Percentiles rank a stretch among this genome's conserved stretches.
These are phyloP conservation scores for Cephus rjabovi DNA, from an alignment of 2,888 invertebrate species.

Conservation along the genomic window DNA sequence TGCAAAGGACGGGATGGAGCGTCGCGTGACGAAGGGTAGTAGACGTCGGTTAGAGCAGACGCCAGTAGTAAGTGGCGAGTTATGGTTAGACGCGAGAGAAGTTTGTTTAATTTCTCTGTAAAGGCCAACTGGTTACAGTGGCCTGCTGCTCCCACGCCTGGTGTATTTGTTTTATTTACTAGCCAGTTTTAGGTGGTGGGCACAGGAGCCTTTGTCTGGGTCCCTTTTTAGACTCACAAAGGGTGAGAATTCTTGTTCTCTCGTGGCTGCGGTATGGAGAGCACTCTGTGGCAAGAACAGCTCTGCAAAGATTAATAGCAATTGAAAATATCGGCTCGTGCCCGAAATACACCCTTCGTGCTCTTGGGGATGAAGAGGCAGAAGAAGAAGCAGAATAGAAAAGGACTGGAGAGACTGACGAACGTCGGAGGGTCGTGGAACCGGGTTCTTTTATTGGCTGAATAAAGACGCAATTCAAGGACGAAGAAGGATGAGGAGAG, in stretches of 20 bases:
- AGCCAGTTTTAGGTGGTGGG: background rate
- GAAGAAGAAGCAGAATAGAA: constrained; percentile 4
- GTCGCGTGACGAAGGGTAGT: background rate
- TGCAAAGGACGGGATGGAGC: background rate
- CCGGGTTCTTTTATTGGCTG: background rate
- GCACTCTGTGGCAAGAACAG: background rate
- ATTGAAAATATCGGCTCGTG: constrained; percentile 20
- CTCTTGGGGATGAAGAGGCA: background rate
- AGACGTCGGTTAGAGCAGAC: background rate
- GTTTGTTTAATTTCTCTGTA: background rate
- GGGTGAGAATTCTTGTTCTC: background rate
- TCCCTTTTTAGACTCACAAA: background rate
- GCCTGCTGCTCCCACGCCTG: background rate
- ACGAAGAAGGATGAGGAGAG: background rate
- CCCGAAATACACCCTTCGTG: background rate
- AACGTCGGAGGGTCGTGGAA: background rate
- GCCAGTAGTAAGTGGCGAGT: background rate
- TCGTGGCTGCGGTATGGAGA: background rate
- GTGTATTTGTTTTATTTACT: background rate
- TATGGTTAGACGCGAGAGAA: background rate
- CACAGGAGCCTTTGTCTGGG: background rate
- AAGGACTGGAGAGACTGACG: background rate
- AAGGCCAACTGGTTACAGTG: background rate
- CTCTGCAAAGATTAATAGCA: constrained; percentile 7
- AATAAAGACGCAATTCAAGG: background rate